Conservation (phyloP, 2,797 vertebrate species). For the Rhadinocentrus ornatus region DNA sequence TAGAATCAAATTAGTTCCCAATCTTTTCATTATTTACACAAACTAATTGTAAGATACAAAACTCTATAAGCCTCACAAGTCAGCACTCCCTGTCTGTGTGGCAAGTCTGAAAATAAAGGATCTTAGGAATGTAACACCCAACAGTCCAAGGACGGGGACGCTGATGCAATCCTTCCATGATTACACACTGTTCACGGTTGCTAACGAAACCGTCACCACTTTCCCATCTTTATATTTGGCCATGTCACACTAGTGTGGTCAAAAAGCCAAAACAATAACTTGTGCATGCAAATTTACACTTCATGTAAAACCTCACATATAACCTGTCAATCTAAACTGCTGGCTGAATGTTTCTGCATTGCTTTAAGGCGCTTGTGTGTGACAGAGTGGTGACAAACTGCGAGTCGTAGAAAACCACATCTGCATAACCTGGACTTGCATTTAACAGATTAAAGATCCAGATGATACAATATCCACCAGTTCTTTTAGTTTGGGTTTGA, state of each 20-base stretch:
- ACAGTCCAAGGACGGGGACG: constrained; percentile 31
- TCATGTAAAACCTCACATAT: constrained; percentile 73
- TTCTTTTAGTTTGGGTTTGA: not conserved
- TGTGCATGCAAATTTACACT: constrained; percentile 61
- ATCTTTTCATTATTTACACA: not conserved
- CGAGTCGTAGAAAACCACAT: constrained; percentile 32
- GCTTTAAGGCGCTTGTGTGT: constrained; percentile 16
- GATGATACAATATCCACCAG: not conserved
- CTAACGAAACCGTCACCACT: constrained; percentile 20
- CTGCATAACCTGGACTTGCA: constrained; percentile 25
- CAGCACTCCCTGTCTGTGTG: constrained; percentile 13
- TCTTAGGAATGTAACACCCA: constrained; percentile 47
- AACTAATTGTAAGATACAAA: not conserved
- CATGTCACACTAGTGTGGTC: constrained; percentile 32
- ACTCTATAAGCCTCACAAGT: constrained; percentile 17
- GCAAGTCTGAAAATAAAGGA: constrained; percentile 11
- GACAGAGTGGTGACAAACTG: constrained; percentile 24
- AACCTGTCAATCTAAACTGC: constrained; percentile 57
- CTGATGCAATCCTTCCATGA: constrained; percentile 47
- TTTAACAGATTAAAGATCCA: constrained; percentile 19
- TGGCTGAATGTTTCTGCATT: constrained; percentile 27
- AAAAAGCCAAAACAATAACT: constrained; percentile 58
- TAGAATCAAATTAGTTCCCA: too few species aligned
- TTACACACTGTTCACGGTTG: constrained; percentile 27
- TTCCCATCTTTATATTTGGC: constrained; percentile 18